These are phyloP conservation scores for Aromia moschata DNA, from an alignment of 2,888 invertebrate species.

Conservation along the genomic window DNA sequence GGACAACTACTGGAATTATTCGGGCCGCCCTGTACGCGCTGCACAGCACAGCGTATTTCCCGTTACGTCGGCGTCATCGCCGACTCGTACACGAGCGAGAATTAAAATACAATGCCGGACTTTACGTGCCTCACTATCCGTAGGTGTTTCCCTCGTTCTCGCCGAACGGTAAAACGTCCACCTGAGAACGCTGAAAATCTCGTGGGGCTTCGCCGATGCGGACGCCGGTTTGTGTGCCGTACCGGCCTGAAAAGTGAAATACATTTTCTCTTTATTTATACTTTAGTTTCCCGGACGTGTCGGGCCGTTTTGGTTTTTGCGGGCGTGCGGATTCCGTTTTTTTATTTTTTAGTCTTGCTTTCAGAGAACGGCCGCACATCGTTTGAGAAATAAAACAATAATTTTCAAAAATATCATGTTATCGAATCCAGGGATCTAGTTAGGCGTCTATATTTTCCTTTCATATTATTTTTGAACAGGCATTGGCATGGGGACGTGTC, in stretches of 20 bases:
- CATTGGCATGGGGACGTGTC: too few relatives aligned
- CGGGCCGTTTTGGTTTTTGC: neutral
- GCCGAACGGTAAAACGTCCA: slow-evolving; percentile 21
- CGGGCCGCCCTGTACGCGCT: neutral
- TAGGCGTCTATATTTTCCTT: too few relatives aligned
- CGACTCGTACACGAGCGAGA: slow-evolving; percentile 14
- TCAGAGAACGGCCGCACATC: too few relatives aligned
- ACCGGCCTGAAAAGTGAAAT: neutral
- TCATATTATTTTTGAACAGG: too few relatives aligned
- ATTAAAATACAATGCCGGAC: slow-evolving; percentile 35
- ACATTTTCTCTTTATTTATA: neutral
- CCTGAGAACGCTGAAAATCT: slow-evolving; percentile 18
- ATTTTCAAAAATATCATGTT: too few relatives aligned
- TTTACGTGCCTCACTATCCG: slow-evolving; percentile 8
- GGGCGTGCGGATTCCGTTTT: neutral
- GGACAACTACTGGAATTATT: too few relatives aligned
- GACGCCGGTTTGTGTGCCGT: neutral
- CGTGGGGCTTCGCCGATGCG: slow-evolving; percentile 5
- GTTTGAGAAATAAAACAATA: too few relatives aligned
- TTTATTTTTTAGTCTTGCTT: neutral
- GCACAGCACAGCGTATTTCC: slow-evolving; percentile 14
- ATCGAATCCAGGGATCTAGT: too few relatives aligned
- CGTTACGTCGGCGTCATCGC: slow-evolving; percentile 18
- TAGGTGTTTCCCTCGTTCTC: slow-evolving; percentile 8
- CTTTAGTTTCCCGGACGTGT: neutral